Conservation (phyloP, 2,797 vertebrate species). For the Alosa sapidissima region DNA sequence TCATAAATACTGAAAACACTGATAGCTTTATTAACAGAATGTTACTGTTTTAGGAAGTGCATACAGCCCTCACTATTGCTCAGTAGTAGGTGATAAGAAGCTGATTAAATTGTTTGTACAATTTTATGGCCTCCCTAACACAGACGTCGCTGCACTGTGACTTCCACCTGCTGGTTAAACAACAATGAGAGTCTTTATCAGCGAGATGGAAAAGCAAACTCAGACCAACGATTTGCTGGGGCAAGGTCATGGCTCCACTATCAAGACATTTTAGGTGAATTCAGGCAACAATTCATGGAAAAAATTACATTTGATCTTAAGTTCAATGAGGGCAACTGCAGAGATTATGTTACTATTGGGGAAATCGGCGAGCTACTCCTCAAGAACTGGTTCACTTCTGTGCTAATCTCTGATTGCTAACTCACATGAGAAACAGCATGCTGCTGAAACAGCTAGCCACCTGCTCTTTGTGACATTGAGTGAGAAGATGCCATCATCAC, state of each 20-base stretch:
- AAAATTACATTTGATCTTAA: background rate
- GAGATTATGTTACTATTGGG: background rate
- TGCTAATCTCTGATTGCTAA: slow-evolving; percentile 12
- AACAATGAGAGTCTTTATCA: slow-evolving; percentile 55
- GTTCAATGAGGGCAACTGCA: background rate
- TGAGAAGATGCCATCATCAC: slow-evolving; percentile 54
- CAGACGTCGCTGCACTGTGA: slow-evolving; percentile 56
- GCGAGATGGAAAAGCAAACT: slow-evolving; percentile 52
- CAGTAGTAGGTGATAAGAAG: slow-evolving; percentile 51
- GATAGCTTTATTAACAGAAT: slow-evolving; percentile 48
- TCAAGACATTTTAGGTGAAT: slow-evolving; percentile 36
- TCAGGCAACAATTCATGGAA: background rate
- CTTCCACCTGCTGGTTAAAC: slow-evolving; percentile 47
- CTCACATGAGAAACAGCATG: background rate
- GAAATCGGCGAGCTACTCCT: background rate
- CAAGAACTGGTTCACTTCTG: background rate
- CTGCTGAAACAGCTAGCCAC: background rate
- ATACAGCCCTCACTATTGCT: slow-evolving; percentile 51
- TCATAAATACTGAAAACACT: slow-evolving; percentile 41
- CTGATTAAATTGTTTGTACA: slow-evolving; percentile 63
- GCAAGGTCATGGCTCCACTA: slow-evolving; percentile 47
- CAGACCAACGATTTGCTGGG: slow-evolving; percentile 61
- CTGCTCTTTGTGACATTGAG: slow-evolving; percentile 23
- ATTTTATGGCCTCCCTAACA: slow-evolving; percentile 57
- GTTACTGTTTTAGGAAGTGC: slow-evolving; percentile 40